Percentiles rank a stretch among this genome's conserved stretches.
phyloP scores from a whole-genome alignment of 2,113 vertebrate genomes.

The Haemorhous mexicanus region DNA sequence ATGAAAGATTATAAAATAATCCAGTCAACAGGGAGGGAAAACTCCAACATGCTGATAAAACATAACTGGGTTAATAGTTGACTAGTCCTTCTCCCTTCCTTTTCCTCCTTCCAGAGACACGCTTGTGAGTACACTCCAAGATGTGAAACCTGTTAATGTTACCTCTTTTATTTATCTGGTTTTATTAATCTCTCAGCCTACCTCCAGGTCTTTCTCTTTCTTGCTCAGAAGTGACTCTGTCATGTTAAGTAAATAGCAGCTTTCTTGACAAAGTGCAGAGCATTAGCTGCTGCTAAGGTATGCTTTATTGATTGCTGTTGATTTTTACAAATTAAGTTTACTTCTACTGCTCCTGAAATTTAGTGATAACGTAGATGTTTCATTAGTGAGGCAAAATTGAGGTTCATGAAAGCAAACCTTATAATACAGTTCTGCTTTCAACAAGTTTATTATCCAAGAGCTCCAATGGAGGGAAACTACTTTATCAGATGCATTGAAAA shows the following conservation, averaged over 20 bases:
- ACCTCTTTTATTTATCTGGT: background rate
- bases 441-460: background rate
- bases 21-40: background rate
- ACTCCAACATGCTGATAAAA: background rate
- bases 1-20: background rate
- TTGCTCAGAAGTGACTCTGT: background rate
- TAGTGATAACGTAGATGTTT: background rate
- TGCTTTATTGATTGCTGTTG: background rate
- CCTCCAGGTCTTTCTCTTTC: background rate
- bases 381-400: constrained; percentile 10
- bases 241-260: background rate
- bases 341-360: background rate
- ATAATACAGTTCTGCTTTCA: background rate
- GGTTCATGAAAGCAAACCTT: background rate
- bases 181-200: background rate
- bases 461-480: background rate
- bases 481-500: background rate
- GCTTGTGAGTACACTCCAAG: background rate
- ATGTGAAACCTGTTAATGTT: background rate
- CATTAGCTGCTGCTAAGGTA: background rate
- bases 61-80: background rate
- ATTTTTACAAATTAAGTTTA: constrained; percentile 24
- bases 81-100: background rate
- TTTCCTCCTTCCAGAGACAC: background rate
- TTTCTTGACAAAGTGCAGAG: background rate